These are phyloP conservation scores for Ammospiza caudacuta DNA, from an alignment of 2,113 vertebrate species.

Conservation along the genomic window DNA sequence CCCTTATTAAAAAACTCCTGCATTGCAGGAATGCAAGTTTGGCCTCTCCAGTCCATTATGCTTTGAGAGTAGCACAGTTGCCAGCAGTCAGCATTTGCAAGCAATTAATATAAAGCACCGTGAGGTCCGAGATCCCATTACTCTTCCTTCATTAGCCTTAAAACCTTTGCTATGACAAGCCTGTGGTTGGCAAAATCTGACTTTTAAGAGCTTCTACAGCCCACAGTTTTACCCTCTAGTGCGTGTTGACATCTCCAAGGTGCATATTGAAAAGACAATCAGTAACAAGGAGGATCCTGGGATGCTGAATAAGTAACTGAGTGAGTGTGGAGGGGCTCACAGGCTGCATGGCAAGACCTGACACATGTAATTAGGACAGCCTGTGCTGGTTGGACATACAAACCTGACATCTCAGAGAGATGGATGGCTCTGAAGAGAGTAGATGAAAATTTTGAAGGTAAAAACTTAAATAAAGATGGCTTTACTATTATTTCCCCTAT, in stretches of 20 bases:
- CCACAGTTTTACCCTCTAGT: background rate
- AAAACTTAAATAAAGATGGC: background rate
- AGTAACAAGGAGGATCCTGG: background rate
- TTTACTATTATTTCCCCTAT: background rate
- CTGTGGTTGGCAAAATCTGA: conserved; percentile 42
- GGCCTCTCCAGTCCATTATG: conserved; percentile 34
- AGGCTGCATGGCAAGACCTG: background rate
- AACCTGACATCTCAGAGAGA: background rate
- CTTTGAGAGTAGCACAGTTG: background rate
- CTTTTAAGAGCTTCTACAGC: conserved; percentile 25
- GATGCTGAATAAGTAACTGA: background rate
- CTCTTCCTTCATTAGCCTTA: conserved; percentile 46
- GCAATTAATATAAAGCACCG: conserved; percentile 52
- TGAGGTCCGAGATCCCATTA: background rate
- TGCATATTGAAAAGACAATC: background rate
- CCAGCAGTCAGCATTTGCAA: conserved; percentile 54
- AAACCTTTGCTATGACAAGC: conserved; percentile 21
- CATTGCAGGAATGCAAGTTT: conserved; percentile 14
- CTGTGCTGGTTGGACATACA: background rate
- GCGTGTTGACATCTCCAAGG: background rate
- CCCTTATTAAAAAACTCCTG: background rate
- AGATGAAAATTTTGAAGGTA: background rate
- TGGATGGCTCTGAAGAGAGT: background rate
- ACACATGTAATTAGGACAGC: background rate
- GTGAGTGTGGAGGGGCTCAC: background rate